Conservation (phyloP, 2,113 vertebrate genomes). For the Laticauda laticaudata region DNA sequence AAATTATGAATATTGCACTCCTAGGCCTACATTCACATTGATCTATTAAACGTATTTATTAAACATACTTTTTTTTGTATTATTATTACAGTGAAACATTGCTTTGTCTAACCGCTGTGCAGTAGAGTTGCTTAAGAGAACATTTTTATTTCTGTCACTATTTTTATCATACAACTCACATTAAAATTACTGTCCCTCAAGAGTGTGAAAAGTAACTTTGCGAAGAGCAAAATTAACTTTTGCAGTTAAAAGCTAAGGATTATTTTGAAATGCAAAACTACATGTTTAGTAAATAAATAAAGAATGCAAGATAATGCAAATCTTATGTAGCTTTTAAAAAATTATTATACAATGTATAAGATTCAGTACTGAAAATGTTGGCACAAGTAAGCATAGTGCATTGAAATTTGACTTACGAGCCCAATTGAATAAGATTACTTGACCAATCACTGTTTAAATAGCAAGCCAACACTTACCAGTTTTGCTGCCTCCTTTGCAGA, state of each 20-base stretch:
- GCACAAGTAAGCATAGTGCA: background rate
- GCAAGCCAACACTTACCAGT: background rate
- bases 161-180: conserved; percentile 56
- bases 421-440: background rate
- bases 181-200: conserved; percentile 54
- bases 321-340: conserved; percentile 18
- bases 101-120: conserved; percentile 25
- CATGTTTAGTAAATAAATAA: conserved; percentile 48
- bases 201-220: conserved; percentile 58
- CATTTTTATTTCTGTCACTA: conserved; percentile 54
- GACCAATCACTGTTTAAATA: background rate
- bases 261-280: conserved; percentile 50
- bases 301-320: conserved; percentile 11
- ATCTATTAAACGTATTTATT: background rate
- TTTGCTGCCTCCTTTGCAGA: background rate
- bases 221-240: conserved; percentile 55
- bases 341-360: conserved; percentile 8
- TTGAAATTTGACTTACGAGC: background rate
- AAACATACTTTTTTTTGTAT: background rate
- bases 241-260: conserved; percentile 29
- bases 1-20: background rate
- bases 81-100: conserved; percentile 15
- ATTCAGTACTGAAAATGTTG: background rate
- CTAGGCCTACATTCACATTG: background rate
- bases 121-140: conserved; percentile 44